Conservation (phyloP, 2,888 invertebrate genomes). For the Drosophila kambysellisi region DNA sequence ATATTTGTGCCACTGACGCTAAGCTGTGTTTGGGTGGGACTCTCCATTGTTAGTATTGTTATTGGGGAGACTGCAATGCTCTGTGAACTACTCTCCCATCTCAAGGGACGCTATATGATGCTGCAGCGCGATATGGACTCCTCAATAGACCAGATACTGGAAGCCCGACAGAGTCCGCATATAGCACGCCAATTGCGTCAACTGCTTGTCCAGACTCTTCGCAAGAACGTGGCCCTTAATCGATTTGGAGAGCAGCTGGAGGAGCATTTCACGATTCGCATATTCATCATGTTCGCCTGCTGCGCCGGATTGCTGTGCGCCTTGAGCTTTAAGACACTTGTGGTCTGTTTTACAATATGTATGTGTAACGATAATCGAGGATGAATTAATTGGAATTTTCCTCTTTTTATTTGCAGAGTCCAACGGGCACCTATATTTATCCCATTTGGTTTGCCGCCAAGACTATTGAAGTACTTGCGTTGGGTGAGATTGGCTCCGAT, state of each 20-base stretch:
- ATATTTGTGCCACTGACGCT: constrained; percentile 60
- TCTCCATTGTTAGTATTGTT: constrained; percentile 55
- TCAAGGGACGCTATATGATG: constrained; percentile 73
- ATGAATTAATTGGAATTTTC: neutral
- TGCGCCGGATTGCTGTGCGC: constrained; percentile 73
- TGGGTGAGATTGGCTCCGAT: constrained; percentile 73
- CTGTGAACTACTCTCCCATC: constrained; percentile 67
- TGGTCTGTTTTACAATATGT: constrained; percentile 44
- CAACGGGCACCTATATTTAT: constrained; percentile 59
- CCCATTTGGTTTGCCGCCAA: constrained; percentile 74
- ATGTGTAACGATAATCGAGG: neutral
- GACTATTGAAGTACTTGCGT: constrained; percentile 62
- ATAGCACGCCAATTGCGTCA: constrained; percentile 61
- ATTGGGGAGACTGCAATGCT: constrained; percentile 74
- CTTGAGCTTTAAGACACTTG: constrained; percentile 75
- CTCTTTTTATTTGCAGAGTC: constrained; percentile 59
- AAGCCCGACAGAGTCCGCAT: constrained; percentile 5
- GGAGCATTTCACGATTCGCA: constrained; percentile 66
- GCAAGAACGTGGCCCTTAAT: constrained; percentile 63
- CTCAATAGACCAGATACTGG: constrained; percentile 46
- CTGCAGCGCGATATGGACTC: constrained; percentile 62
- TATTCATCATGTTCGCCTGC: constrained; percentile 76
- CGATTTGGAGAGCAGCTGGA: constrained; percentile 69
- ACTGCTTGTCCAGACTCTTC: constrained; percentile 49
- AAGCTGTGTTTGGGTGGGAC: constrained; percentile 67